Conservation (phyloP, 1,140 invertebrate species). For the Drosophila lacertosa region DNA sequence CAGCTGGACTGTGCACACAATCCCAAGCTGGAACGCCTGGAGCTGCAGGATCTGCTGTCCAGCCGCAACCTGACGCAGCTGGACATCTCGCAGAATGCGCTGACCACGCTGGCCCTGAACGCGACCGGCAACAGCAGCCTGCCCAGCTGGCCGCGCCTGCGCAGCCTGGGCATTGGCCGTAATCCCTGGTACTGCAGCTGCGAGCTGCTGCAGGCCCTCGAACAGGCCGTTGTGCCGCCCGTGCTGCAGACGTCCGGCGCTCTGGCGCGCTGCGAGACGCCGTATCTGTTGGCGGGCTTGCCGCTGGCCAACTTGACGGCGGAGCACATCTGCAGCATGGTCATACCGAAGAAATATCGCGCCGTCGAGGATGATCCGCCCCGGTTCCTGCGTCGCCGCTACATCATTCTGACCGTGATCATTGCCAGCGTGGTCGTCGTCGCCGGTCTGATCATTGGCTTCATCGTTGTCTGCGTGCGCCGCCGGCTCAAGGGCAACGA, state of each 20-base stretch:
- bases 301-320: constrained; percentile 66
- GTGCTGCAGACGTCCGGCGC: constrained; percentile 25
- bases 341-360: constrained; percentile 73
- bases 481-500: constrained; percentile 75
- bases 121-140: constrained; percentile 5
- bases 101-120: constrained; percentile 83
- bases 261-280: constrained; percentile 70
- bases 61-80: constrained; percentile 65
- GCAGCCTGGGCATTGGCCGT: constrained; percentile 85
- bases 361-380: constrained; percentile 74
- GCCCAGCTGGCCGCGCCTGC: constrained; percentile 70
- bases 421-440: constrained; percentile 74
- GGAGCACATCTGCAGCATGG: constrained; percentile 62
- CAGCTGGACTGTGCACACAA: constrained; percentile 68
- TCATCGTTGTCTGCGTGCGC: constrained; percentile 72
- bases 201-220: constrained; percentile 63
- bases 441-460: constrained; percentile 74
- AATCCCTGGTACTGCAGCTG: constrained; percentile 88
- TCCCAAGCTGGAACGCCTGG: constrained; percentile 59
- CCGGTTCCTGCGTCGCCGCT: constrained; percentile 73
- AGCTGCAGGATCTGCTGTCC: constrained; percentile 50
- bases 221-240: constrained; percentile 41
- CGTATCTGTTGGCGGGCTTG: constrained; percentile 66
- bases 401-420: constrained; percentile 74
- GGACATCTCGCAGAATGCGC: constrained; percentile 84